Evolutionary conservation across 1,140 invertebrate species (phyloP), one percentile per base, ranked within the genome.

Genomic region (Telenomus remus): DNA sequence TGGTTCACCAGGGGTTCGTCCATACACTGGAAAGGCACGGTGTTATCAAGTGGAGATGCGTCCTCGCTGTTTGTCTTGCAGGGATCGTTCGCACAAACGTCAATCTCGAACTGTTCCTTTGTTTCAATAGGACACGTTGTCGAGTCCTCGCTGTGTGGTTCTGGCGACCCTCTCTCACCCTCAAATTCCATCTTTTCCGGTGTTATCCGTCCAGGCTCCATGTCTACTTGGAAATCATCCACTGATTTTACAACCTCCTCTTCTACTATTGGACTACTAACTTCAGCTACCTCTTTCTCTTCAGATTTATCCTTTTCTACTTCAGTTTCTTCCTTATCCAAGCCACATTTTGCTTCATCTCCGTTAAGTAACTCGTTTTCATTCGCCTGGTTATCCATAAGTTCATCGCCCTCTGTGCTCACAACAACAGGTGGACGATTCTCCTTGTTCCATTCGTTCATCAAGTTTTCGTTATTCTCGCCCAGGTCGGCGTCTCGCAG

Each of bases 401-500:
- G 7, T 55, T 76, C 65, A 0, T 9, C 14, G 0, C 14, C 12
- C 34, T 59, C 71, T 4, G 48, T 53, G n/a, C 9, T 49, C 14
- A 60, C 69, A 0, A 66, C 43, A 27, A 49, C 54, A 0, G 70
- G 65, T 0, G 60, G 48, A 46, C 46, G 43, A 16, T 70, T 77
- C 13, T 77, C 75, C 11, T 77, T 74, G 11, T 75, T 72, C 63
- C 75, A 73, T 11, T 64, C 68, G n/a, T 76, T 74, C 8, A 61
- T 74, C 1, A 53, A 43, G 9, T 54, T 71, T 9, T 77, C 78
- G 0, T 72, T 63, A 43, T 72, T 89, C 85, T 51, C 85, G 1
- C 13, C 60, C 49, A 92, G 81, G 80, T 91, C 90, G 39, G 85
- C 87, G 37, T 91, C 91, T 5, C 89, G 90, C 37, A 92, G 78